A percentile compares a stretch with the other conserved stretches of the same genome.
Evolutionary conservation across 2,888 invertebrate species (phyloP).

Genomic region (Cepaea hortensis): DNA sequence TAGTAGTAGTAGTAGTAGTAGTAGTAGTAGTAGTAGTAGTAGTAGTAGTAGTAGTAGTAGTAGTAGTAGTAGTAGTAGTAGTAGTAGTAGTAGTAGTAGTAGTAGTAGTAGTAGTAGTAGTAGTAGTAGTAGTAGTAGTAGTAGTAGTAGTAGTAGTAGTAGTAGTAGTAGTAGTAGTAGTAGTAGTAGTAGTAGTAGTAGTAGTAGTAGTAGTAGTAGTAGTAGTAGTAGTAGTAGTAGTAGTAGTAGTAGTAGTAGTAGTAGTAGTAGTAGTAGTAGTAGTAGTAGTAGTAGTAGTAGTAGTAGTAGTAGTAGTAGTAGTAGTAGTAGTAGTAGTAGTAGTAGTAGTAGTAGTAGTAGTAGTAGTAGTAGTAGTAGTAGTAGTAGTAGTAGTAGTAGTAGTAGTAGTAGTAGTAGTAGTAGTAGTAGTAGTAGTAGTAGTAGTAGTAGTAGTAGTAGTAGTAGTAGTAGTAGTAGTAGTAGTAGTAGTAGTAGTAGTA

Average conservation of each 20-base stretch:
- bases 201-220: constrained; percentile 15
- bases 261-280: constrained; percentile 13
- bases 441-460: constrained; percentile 28
- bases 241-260: constrained; percentile 20
- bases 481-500: constrained; percentile 29
- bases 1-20: not conserved
- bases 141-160: constrained; percentile 11
- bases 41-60: too few species aligned
- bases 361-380: constrained; percentile 11
- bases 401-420: constrained; percentile 24
- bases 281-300: constrained; percentile 11
- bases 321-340: constrained; percentile 5
- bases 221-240: constrained; percentile 3
- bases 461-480: constrained; percentile 27
- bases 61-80: too few species aligned
- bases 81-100: not conserved
- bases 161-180: constrained; percentile 13
- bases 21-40: not conserved
- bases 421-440: constrained; percentile 29
- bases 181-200: constrained; percentile 9
- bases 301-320: constrained; percentile 15
- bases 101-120: not conserved
- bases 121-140: constrained; percentile 20
- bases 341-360: constrained; percentile 1
- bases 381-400: constrained; percentile 23